Base-by-base conservation (phyloP, 2,797 vertebrate genomes). In the Pipistrellus pygmaeus region DNA sequence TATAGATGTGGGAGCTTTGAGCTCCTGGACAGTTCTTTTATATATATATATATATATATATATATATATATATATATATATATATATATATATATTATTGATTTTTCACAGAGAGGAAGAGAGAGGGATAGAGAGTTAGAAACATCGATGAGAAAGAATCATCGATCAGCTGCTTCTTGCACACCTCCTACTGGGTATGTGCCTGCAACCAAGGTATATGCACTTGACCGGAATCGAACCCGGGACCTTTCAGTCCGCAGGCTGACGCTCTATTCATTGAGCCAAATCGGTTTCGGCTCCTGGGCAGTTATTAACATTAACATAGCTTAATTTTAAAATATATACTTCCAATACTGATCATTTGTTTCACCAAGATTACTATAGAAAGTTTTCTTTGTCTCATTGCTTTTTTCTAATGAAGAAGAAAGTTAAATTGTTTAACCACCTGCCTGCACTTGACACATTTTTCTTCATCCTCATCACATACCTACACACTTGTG, bases 251-350 rank as follows among this genome's bases (percentile, higher is more conserved):
- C 38, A 41, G 38, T 41, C 38, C 38, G 38, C 6, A 41, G 38
- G 38, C 38, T 41, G 38, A 41, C 38, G 38, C 38, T 41, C 38
- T 41, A 41, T 41, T 6, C 38, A 41, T 41, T 41, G 38, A 41
- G 38, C 38, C 38, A 41, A 41, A 41, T 3, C 38, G 38, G 38
- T 41, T 41, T 41, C 6, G 38, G 32, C 32, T 85, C 27, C 51
- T 92, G 14, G 86, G 73, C 13, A 72, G 35, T 82, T 89, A 86
- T 80, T 88, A 46, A 72, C 89, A 88, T 93, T 96, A 85, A 95
- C 15, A 23, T 57, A 75, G 66, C 51, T 77, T 84, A 69, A 90
- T 90, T 92, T 62, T 62, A 62, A 90, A 72, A 85, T 75, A 69
- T 51, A 30, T 88, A 69, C 13, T 92, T 90, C 60, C 17, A 77